Evolutionary conservation across 2,797 vertebrate genomes (phyloP).

Genomic region (Poecilia gillii): DNA sequence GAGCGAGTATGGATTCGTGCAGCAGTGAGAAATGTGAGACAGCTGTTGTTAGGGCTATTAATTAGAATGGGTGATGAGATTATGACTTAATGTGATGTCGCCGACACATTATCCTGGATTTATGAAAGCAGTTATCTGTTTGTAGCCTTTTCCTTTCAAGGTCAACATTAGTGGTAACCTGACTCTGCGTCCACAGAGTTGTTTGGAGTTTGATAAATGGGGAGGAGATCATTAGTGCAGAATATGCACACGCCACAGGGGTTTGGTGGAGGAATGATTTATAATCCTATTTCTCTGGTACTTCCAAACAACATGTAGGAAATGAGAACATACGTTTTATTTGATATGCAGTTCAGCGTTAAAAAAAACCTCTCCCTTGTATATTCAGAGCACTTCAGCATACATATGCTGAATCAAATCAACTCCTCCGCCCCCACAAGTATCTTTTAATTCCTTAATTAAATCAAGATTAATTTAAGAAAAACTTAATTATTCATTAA

Average conservation of each 20-base stretch:
- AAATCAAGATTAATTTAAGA: conserved; percentile 21
- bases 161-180: conserved; percentile 24
- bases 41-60: conserved; percentile 48
- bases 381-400: neutral
- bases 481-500: conserved; percentile 31
- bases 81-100: conserved; percentile 46
- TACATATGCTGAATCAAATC: conserved; percentile 19
- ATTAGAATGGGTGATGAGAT: conserved; percentile 46
- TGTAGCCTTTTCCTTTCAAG: conserved; percentile 32
- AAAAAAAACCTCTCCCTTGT: neutral
- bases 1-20: conserved; percentile 55
- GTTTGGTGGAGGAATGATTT: conserved; percentile 14
- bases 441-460: conserved; percentile 31
- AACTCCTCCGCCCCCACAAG: neutral
- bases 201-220: conserved; percentile 38
- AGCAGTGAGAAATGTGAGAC: conserved; percentile 33
- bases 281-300: neutral
- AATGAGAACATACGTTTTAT: conserved; percentile 3
- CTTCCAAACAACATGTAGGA: conserved; percentile 9
- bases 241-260: neutral
- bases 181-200: conserved; percentile 10
- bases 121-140: conserved; percentile 45
- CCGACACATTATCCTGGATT: conserved; percentile 40
- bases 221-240: conserved; percentile 15
- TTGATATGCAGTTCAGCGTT: neutral